A percentile compares a stretch with the other conserved stretches of the same genome.
phyloP scores from a whole-genome alignment of 2,113 vertebrate species.

The Oncorhynchus keta region DNA sequence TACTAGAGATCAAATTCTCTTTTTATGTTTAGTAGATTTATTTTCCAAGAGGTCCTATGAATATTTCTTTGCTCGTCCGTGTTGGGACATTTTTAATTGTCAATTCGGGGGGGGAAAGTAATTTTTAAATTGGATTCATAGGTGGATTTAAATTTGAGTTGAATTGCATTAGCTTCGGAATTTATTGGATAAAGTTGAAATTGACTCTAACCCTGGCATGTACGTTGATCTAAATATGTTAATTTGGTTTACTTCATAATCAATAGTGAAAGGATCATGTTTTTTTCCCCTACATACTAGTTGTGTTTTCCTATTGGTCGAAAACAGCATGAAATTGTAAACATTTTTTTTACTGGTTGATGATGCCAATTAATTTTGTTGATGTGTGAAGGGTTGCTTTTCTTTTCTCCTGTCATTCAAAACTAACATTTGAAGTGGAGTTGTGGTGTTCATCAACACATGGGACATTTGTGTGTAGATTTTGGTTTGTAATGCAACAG shows the following conservation, averaged over 20 bases:
- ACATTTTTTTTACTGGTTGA: too few species aligned
- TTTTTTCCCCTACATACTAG: conserved; percentile 21
- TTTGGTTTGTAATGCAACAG: conserved; percentile 18
- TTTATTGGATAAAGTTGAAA: not conserved
- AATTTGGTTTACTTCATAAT: not conserved
- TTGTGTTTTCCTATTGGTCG: not conserved
- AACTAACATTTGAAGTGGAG: too few species aligned
- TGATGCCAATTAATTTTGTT: too few species aligned
- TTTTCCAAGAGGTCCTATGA: not conserved
- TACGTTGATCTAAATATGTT: conserved; percentile 15
- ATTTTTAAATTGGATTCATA: not conserved
- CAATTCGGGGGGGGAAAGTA: conserved; percentile 1
- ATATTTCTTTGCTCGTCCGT: not conserved
- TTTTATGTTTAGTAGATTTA: not conserved
- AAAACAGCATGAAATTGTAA: not conserved
- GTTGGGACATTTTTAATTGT: not conserved
- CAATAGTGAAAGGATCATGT: not conserved
- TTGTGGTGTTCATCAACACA: conserved; percentile 28
- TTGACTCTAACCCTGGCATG: not conserved
- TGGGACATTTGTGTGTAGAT: conserved; percentile 33
- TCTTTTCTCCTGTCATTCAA: too few species aligned
- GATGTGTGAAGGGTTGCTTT: too few species aligned
- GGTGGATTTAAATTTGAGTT: not conserved
- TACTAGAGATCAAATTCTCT: conserved; percentile 3
- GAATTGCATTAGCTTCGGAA: conserved; percentile 14